These are phyloP conservation scores for Aldrovandia affinis DNA, from an alignment of 2,797 vertebrate genomes.

Conservation along the genomic window DNA sequence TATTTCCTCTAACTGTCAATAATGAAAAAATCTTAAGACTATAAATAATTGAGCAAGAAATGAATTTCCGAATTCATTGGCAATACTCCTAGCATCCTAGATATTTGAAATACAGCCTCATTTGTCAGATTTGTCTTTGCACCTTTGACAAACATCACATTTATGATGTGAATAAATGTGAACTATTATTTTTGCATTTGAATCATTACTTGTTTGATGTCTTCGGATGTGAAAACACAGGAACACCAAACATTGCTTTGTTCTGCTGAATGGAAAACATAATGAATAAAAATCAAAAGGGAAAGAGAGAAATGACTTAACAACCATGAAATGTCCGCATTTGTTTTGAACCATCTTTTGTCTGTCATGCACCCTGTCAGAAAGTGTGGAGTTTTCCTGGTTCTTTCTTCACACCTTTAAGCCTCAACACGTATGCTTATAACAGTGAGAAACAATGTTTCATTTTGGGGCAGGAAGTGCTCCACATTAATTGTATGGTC, in stretches of 20 bases:
- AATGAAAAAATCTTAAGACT: not conserved
- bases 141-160: not conserved
- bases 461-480: no score
- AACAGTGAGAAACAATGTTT: no score
- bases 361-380: conserved; percentile 32
- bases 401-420: conserved; percentile 34
- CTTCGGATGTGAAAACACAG: not conserved
- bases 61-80: not conserved
- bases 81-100: not conserved
- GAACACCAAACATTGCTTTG: not conserved
- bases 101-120: not conserved
- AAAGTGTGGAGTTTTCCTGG: conserved; percentile 41
- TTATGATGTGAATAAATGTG: not conserved
- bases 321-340: conserved; percentile 42
- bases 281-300: not conserved
- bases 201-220: not conserved
- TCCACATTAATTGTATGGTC: no score
- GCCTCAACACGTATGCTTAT: conserved; percentile 40
- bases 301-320: conserved; percentile 22
- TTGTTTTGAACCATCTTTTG: conserved; percentile 42
- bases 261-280: not conserved
- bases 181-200: not conserved
- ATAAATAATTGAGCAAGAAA: not conserved
- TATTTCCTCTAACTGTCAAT: no score
- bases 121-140: not conserved